phyloP scores from a whole-genome alignment of 2,113 vertebrate genomes.

The Phalacrocorax brasilianus region DNA sequence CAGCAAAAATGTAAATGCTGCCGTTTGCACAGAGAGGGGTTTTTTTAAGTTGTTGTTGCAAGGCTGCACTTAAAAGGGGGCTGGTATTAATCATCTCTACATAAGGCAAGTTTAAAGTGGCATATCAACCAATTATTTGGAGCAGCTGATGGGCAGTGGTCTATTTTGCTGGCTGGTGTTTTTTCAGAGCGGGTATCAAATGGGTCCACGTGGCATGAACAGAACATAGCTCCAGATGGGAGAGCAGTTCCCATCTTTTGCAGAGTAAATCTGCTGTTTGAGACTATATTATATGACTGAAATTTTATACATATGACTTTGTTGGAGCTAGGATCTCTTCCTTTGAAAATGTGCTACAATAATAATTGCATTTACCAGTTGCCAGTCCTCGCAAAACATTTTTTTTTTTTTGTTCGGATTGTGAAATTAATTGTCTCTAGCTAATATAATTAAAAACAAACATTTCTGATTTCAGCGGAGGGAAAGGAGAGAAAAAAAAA shows the following conservation, averaged over 20 bases:
- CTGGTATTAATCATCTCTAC: conserved; percentile 33
- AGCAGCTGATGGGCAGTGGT: conserved; percentile 48
- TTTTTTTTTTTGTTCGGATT: conserved; percentile 48
- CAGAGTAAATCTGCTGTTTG: conserved; percentile 69
- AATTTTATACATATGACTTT: conserved; percentile 81
- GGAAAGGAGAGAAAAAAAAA: background rate
- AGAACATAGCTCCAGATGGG: conserved; percentile 69
- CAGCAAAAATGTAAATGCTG: conserved; percentile 66
- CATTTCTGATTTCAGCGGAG: conserved; percentile 60
- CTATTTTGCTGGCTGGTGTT: conserved; percentile 43
- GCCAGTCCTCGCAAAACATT: conserved; percentile 62
- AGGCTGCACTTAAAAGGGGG: conserved; percentile 31
- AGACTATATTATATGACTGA: conserved; percentile 70
- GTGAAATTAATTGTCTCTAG: conserved; percentile 77
- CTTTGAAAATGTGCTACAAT: conserved; percentile 72
- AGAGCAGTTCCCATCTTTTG: conserved; percentile 66
- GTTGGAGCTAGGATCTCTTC: conserved; percentile 72
- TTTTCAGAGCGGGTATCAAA: conserved; percentile 21
- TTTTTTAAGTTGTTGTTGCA: background rate
- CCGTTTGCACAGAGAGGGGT: background rate
- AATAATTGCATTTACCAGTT: conserved; percentile 73
- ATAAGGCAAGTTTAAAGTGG: conserved; percentile 32
- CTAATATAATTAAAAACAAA: conserved; percentile 80
- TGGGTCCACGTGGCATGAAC: conserved; percentile 47
- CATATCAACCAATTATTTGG: conserved; percentile 2